These are phyloP conservation scores for Cactoblastis cactorum DNA, from an alignment of 2,888 invertebrate species.

Conservation along the genomic window DNA sequence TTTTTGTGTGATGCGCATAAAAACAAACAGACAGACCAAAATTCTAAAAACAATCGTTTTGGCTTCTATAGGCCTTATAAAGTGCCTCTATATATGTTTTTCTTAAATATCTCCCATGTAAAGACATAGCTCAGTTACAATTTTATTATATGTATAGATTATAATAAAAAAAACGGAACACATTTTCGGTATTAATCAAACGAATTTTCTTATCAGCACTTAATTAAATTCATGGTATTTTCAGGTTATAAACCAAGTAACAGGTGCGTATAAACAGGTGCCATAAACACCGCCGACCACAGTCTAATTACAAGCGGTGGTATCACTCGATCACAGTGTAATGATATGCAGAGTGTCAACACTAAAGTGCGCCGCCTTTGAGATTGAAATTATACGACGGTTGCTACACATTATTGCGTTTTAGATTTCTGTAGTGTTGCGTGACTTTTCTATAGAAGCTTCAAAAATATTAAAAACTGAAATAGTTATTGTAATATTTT, in stretches of 20 bases:
- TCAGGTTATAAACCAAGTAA: neutral
- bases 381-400: slow-evolving; percentile 12
- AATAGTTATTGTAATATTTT: too few species aligned
- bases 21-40: too few species aligned
- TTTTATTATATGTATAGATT: too few species aligned
- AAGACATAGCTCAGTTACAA: too few species aligned
- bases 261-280: slow-evolving; percentile 5
- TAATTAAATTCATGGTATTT: neutral
- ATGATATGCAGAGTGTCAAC: slow-evolving; percentile 9
- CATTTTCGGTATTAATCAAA: neutral
- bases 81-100: too few species aligned
- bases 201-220: neutral
- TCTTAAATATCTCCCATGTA: too few species aligned
- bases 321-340: slow-evolving; percentile 8
- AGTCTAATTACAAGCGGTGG: slow-evolving; percentile 7
- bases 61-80: too few species aligned
- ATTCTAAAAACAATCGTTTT: too few species aligned
- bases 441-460: neutral
- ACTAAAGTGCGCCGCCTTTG: slow-evolving; percentile 4
- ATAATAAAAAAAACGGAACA: neutral
- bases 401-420: slow-evolving; percentile 9
- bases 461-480: too few species aligned
- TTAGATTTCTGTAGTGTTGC: neutral
- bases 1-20: too few species aligned
- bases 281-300: neutral